Base-by-base conservation (phyloP, 1,140 invertebrate genomes). In the Archegozetes longisetosus region DNA sequence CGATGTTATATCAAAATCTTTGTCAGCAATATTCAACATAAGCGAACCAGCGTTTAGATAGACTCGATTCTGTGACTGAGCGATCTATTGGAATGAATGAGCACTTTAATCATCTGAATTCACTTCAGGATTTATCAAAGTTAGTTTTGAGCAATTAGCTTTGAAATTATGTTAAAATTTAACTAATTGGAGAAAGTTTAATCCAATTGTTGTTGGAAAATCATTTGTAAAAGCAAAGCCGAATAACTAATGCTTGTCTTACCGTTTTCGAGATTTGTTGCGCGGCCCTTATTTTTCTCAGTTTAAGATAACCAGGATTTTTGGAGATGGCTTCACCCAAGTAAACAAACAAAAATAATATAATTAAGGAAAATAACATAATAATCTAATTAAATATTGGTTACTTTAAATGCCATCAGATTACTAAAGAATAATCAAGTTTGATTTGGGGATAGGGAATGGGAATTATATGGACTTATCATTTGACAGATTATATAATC, bases 251-350 rank as follows among this genome's bases (percentile, higher is more conserved):
- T 52, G 25, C 20, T 46, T 53, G 23, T 74, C 78, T 80, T 80
- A 95, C 88, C 64, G 91, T 97, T 77, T 88, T 82, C 23, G 96
- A 86, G 75, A 99, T 98, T 68, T 84, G 91, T 70, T 98, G 93
- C 2, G 96, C 89, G 46, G 95, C 96, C 68, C 92, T 80, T 64
- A 99, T 88, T 75, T 98, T 99, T 64, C 96, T 80, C 63, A 99
- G 74, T 71, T 99, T 98, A 58, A 99, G 75, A 68, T 98, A 99
- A 70, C 95, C 96, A 64, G 94, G 93, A 76, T 97, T 98, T 71
- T 82, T 78, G 58, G 84, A 80, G 67, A 98, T 85, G 54, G 95
- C 90, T 76, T 93, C 80, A 75, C 95, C 95, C 76, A 98, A 85
- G 84, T 92, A 72, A 74, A 66, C 25, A 25, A 23, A 29, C 17